A percentile compares a stretch with the other conserved stretches of the same genome.
Evolutionary conservation across 2,113 vertebrate species (phyloP).

Genomic region (Raphicerus campestris): DNA sequence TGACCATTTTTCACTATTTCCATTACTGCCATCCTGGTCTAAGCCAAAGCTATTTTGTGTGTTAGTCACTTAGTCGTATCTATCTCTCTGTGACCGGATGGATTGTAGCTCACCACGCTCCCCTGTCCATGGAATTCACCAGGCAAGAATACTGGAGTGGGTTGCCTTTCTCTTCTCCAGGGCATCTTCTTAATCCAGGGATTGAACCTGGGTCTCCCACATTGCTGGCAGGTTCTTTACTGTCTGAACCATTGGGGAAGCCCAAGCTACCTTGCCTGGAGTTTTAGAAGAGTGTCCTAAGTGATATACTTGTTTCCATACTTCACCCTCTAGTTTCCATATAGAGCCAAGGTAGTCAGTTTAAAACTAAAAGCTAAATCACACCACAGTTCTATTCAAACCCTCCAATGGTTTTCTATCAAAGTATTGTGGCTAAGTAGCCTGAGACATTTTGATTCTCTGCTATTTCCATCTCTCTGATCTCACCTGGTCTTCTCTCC

Average conservation of each 20-base stretch:
- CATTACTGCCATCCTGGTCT: background rate
- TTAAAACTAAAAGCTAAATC: background rate
- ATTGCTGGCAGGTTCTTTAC: background rate
- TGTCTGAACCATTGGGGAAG: background rate
- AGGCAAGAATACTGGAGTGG: background rate
- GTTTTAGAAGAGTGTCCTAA: background rate
- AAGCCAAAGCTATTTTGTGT: background rate
- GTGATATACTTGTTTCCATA: background rate
- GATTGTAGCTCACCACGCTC: background rate
- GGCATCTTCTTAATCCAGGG: background rate
- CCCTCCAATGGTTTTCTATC: background rate
- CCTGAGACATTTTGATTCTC: background rate
- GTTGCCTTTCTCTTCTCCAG: background rate
- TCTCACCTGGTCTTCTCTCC: background rate
- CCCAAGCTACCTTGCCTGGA: background rate
- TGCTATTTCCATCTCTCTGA: background rate
- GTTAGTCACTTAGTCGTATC: background rate
- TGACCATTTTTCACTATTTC: background rate
- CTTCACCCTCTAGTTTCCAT: background rate
- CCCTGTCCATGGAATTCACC: background rate
- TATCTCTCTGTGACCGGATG: background rate
- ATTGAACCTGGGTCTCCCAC: background rate
- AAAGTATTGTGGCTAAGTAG: background rate
- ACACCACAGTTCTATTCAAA: background rate
- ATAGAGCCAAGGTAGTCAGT: background rate